Evolutionary conservation across 2,888 invertebrate genomes (phyloP), one percentile per base, ranked within the genome.

Genomic region (Drosophila picticornis): DNA sequence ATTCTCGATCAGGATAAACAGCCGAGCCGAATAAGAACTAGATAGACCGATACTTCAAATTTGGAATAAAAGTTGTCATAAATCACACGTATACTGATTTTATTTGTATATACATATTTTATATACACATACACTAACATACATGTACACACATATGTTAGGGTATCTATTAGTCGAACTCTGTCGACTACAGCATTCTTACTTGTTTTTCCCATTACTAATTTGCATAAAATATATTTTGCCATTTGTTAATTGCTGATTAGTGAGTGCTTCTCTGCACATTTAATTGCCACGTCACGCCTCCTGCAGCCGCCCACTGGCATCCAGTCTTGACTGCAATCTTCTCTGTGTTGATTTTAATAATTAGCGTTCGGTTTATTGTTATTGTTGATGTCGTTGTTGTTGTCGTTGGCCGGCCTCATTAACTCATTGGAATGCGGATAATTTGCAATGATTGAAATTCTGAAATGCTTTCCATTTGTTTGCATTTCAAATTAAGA

Each of bases 371-470:
- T 69, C 69, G 56, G 52, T 32, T 71, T 65, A 31, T 55, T n/a
- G 27, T 64, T 55, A 9, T 43, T 58, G 9, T 51, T 32, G 6
- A 4, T 57, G 27, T 29, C 43, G 27, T 51, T 64, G 25, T 34
- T 56, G 56, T 60, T 58, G 50, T 51, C 59, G 71, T 71, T 69
- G 64, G 64, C 74, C 69, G 84, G 81, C 81, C 76, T 77, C 75
- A 70, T 78, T 77, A 83, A 69, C 43, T 46, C 73, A 72, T 31
- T 57, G 87, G 87, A 87, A 87, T 87, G 89, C 80, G 89, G 80
- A 84, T 89, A 86, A 89, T 90, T 91, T 81, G 86, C 79, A 68
- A 82, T 76, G 87, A 89, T 89, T 84, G 68, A 80, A 82, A 88
- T 83, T 80, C 78, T 79, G 75, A 75, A 88, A 90, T 75, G 79